Evolutionary conservation across 2,113 vertebrate genomes (phyloP).

Genomic region (Monarcha castaneiventris): DNA sequence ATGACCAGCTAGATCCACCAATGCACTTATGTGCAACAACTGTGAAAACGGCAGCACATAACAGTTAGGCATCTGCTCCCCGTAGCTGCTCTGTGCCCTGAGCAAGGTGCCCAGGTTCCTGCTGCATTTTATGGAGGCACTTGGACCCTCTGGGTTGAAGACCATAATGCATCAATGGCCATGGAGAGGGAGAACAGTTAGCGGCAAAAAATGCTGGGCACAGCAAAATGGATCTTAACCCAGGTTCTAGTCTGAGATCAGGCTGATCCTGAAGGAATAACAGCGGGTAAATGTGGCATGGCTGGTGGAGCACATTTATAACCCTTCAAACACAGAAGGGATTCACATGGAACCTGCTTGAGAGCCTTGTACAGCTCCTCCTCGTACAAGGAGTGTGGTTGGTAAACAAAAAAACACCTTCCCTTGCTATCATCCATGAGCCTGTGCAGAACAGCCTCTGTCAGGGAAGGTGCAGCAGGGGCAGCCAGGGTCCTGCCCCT

Average conservation of each 20-base stretch:
- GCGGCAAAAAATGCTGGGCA: not conserved
- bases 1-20: slow-evolving; percentile 1
- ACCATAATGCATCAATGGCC: not conserved
- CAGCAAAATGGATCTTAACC: not conserved
- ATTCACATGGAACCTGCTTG: not conserved
- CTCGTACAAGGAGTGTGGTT: not conserved
- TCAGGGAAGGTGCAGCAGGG: not conserved
- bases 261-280: not conserved
- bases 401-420: rapidly evolving
- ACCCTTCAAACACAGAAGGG: not conserved
- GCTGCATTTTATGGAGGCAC: not conserved
- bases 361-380: not conserved
- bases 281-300: not conserved
- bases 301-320: not conserved
- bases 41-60: not conserved
- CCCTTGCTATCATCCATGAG: rapidly evolving
- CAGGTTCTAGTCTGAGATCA: rapidly evolving
- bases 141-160: not conserved
- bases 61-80: slow-evolving; percentile 19
- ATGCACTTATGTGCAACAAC: not conserved
- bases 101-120: not conserved
- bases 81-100: not conserved
- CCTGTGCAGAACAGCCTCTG: rapidly evolving
- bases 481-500: not conserved
- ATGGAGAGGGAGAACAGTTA: not conserved